Base-by-base conservation (phyloP, 2,113 vertebrate genomes). In the Nannospalax galili region DNA sequence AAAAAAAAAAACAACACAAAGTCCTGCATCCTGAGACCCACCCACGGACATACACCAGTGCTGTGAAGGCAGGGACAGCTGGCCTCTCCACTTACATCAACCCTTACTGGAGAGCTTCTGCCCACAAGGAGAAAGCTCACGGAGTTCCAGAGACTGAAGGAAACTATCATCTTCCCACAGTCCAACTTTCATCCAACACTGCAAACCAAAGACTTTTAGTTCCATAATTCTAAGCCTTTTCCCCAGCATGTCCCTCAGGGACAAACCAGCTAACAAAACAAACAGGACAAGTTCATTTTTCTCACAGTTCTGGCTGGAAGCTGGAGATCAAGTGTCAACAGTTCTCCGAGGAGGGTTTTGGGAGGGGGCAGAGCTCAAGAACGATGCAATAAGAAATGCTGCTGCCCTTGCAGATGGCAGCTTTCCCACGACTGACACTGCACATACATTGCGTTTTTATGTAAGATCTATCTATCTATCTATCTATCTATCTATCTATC, bases 161-260 rank as follows among this genome's bases (percentile, higher is more conserved):
- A 48, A 40, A 48, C 35, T 52, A 64, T n/a, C 81, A 48, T 52
- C 69, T 60, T 42, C 58, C 26, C 28, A 1, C 42, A 32, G 32
- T 40, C 85, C 2, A 16, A 17, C 40, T 28, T 40, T 20, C 5
- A 32, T 17, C 69, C 15, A 20, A 19, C 19, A 8, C 45, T 3
- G 30, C 70, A 64, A 60, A 42, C 48, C 1, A 10, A 26, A 16
- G 4, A 30, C 16, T 7, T 60, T 19, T 37, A 58, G 40, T 62
- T 7, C 62, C 28, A 5, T 2, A 6, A 3, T 70, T 69, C 52
- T 64, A 30, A n/a, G 3, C 19, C 28, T 42, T 8, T 67, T 78
- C 35, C 17, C 7, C 30, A 10, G 67, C 24, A 0, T 0, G n/a
- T 42, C 58, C 24, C 48, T 42, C 0, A 1, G n/a, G 74, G 60